Base-by-base conservation (phyloP, 2,888 invertebrate species). In the Nomada ferruginata region DNA sequence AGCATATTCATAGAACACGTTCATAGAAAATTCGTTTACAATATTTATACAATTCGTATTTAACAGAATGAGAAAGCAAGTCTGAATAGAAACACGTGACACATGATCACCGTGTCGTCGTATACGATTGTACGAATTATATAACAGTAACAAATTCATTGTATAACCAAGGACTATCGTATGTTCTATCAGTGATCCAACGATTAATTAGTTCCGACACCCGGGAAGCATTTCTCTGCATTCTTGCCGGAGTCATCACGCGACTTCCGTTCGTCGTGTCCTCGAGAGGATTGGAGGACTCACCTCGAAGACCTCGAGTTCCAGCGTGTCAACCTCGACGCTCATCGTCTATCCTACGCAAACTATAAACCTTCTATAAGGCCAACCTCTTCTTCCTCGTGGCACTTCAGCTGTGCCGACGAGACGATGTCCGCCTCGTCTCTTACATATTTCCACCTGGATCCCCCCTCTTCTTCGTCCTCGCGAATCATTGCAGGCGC, bases 261-360 rank as follows among this genome's bases (percentile, higher is more conserved):
- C 53, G 79, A 85, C 73, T 86, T 85, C 86, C 86, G 83, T 86
- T 86, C 87, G 79, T 87, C 75, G 85, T 64, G 73, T 87, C 80
- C 85, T 83, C 87, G 79, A 87, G 86, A 87, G 78, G 75, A 81
- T 76, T 66, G 76, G 87, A 87, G 86, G 85, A 91, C 93, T 91
- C 89, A 93, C 93, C 93, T 93, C 93, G 92, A 93, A 93, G 87
- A 93, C 93, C 89, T 93, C 93, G 91, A 93, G 93, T 91, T 93
- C 93, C 91, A 93, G 91, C 86, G 92, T 92, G 90, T 93, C 93
- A 88, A 90, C 88, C 89, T 92, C 91, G 90, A 89, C 90, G 91
- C 90, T 93, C 93, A 93, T 93, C 91, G 91, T 90, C 91, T 91
- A 91, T 85, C 91, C 89, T 90, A 90, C 89, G 90, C 89, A 90